Evolutionary conservation across 1,140 invertebrate species (phyloP).

Genomic region (Solen grandis): DNA sequence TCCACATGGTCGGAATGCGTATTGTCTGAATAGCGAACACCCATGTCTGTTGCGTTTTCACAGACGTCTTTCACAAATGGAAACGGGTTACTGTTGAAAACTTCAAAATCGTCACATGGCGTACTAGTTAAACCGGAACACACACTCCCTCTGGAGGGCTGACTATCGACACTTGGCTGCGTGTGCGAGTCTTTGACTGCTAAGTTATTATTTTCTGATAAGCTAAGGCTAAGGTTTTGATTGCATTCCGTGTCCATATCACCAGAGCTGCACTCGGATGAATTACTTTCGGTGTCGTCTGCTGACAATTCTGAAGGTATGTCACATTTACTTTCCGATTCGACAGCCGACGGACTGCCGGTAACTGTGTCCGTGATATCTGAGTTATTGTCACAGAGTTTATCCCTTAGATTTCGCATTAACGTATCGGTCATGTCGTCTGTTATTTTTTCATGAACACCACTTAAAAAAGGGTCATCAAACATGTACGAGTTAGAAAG

Average conservation of each 20-base stretch:
- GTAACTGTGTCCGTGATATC: too few relatives aligned
- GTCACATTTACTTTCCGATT: too few relatives aligned
- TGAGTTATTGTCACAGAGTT: conserved; percentile 4
- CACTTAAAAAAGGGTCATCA: conserved; percentile 46
- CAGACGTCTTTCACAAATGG: background rate
- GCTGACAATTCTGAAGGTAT: background rate
- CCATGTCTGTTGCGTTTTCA: conserved; percentile 10
- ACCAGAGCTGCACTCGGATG: too few relatives aligned
- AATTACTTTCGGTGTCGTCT: background rate
- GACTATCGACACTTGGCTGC: background rate
- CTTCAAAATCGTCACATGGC: background rate
- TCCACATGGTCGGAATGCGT: background rate
- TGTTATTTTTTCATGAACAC: conserved; percentile 57
- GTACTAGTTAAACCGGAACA: background rate
- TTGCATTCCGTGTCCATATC: background rate
- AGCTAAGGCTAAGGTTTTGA: background rate
- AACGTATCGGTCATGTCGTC: conserved; percentile 60
- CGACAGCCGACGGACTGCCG: too few relatives aligned
- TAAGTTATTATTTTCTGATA: background rate
- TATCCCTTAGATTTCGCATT: conserved; percentile 37
- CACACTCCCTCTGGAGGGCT: background rate
- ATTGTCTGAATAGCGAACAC: background rate
- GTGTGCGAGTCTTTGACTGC: background rate
- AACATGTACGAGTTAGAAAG: conserved; percentile 55
- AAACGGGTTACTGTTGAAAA: background rate